Percentiles rank a stretch among this genome's conserved stretches.
phyloP scores from a whole-genome alignment of 2,113 vertebrate genomes.

The Chrysochloris asiatica region DNA sequence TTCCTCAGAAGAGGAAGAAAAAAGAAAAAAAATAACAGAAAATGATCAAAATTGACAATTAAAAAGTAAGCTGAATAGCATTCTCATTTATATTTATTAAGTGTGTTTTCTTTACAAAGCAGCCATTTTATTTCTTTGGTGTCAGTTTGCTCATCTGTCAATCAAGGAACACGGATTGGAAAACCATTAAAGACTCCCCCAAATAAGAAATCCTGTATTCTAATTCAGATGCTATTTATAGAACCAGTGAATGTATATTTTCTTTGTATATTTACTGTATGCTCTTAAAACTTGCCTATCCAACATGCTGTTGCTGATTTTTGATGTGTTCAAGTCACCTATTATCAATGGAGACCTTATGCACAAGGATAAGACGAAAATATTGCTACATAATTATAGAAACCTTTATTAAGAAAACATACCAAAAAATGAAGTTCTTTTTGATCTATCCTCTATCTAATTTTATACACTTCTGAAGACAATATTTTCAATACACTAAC shows the following conservation, averaged over 20 bases:
- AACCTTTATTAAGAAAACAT: no score
- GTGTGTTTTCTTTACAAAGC: background rate
- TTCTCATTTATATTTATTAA: background rate
- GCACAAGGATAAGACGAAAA: no score
- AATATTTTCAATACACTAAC: no score
- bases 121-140: background rate
- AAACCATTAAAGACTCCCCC: background rate
- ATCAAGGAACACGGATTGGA: background rate
- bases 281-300: background rate
- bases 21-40: background rate
- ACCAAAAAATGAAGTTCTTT: no score
- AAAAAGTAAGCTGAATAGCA: background rate
- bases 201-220: background rate
- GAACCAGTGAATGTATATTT: background rate
- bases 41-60: background rate
- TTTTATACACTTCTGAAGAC: no score
- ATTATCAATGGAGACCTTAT: no score
- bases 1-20: conserved; percentile 20
- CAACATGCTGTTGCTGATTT: background rate
- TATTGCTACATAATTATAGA: no score
- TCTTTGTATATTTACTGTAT: background rate
- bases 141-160: background rate
- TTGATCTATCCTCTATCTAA: no score
- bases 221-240: background rate
- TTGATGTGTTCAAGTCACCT: no score